Evolutionary conservation across 2,113 vertebrate genomes (phyloP).

Genomic region (Melanerpes formicivorus): DNA sequence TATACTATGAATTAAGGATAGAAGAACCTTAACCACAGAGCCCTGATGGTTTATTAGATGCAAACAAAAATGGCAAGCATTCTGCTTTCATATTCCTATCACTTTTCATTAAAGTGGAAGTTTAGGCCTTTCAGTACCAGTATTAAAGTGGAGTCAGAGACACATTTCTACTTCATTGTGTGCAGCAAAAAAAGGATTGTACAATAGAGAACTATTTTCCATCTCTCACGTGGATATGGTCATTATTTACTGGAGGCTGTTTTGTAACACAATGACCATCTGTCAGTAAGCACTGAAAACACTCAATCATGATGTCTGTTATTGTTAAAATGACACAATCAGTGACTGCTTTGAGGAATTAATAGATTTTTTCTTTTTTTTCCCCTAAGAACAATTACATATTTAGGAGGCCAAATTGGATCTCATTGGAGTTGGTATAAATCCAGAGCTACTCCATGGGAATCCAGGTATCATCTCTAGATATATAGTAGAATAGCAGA

Average conservation of each 20-base stretch:
- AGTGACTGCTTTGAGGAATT: slow-evolving; percentile 25
- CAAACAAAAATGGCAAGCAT: neutral
- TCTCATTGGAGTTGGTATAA: slow-evolving; percentile 8
- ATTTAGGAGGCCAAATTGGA: slow-evolving; percentile 25
- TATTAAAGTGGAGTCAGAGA: slow-evolving; percentile 4
- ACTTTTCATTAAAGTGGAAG: neutral
- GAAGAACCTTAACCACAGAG: neutral
- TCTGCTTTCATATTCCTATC: neutral
- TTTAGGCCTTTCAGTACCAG: neutral
- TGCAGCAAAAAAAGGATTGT: neutral
- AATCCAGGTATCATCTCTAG: neutral
- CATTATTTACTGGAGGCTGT: slow-evolving; percentile 56
- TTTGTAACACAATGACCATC: slow-evolving; percentile 62
- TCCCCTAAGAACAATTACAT: slow-evolving; percentile 1
- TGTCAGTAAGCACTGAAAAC: slow-evolving; percentile 52
- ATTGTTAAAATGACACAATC: slow-evolving; percentile 51
- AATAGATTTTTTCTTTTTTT: neutral
- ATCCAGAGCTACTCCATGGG: neutral
- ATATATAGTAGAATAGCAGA: neutral
- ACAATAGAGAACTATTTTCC: slow-evolving; percentile 47
- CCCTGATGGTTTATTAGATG: neutral
- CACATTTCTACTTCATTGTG: neutral
- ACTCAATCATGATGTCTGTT: slow-evolving; percentile 32
- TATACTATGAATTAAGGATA: neutral
- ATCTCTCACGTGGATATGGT: slow-evolving; percentile 46